Conservation (phyloP, 1,140 invertebrate species). For the Drosophila chauvacae region DNA sequence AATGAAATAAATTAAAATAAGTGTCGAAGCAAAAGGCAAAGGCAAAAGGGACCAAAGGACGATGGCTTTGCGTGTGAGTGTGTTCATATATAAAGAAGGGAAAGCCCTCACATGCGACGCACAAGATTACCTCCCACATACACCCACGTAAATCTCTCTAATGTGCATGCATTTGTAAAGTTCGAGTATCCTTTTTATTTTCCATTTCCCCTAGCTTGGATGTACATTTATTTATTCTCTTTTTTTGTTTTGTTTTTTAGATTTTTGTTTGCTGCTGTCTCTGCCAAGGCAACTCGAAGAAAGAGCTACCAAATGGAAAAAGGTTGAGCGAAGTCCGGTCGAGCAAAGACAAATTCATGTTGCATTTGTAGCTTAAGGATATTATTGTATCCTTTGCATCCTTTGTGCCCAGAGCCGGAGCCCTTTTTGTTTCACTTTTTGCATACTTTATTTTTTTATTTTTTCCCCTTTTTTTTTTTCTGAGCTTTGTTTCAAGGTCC, state of each 20-base stretch:
- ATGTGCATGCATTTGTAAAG: constrained; percentile 81
- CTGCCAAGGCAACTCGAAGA: constrained; percentile 67
- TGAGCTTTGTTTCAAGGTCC: constrained; percentile 66
- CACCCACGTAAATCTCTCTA: constrained; percentile 59
- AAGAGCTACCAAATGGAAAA: constrained; percentile 50
- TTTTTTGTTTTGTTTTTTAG: constrained; percentile 25
- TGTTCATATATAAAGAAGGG: not conserved
- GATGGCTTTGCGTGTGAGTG: constrained; percentile 14
- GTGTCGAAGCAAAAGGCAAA: constrained; percentile 73
- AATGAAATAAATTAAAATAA: constrained; percentile 83
- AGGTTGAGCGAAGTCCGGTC: constrained; percentile 30
- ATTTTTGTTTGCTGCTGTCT: constrained; percentile 19
- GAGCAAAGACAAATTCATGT: constrained; percentile 80
- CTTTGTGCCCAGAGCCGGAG: constrained; percentile 57
- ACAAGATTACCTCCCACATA: constrained; percentile 63
- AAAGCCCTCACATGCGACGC: constrained; percentile 70
- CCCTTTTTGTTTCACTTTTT: constrained; percentile 68
- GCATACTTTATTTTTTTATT: constrained; percentile 68
- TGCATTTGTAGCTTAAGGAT: constrained; percentile 81
- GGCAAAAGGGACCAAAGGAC: constrained; percentile 65
- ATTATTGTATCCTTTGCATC: constrained; percentile 75
- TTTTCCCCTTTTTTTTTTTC: constrained; percentile 16
- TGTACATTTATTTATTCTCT: constrained; percentile 34
- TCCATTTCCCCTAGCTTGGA: constrained; percentile 4
- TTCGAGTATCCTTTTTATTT: constrained; percentile 76